phyloP scores from a whole-genome alignment of 2,797 vertebrate genomes.

The Danio albolineatus region DNA sequence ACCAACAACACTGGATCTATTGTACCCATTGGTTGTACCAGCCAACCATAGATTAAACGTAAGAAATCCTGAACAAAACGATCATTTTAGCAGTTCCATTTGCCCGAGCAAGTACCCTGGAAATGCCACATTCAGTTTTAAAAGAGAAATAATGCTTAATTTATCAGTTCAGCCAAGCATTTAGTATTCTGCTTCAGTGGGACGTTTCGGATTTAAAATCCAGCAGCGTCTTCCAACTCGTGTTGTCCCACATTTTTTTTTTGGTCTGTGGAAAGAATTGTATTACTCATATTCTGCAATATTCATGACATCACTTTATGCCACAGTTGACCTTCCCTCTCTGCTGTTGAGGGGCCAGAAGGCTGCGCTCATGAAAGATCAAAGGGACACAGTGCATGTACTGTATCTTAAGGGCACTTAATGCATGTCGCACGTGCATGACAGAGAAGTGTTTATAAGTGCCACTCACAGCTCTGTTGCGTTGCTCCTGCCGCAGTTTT shows the following conservation, averaged over 20 bases:
- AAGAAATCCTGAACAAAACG: not conserved
- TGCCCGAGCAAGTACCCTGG: not conserved
- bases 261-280: slow-evolving; percentile 7
- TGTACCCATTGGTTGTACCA: no score
- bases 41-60: not conserved
- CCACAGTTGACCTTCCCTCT: slow-evolving; percentile 53
- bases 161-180: not conserved
- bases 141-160: not conserved
- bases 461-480: slow-evolving; percentile 85
- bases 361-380: slow-evolving; percentile 3
- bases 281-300: slow-evolving; percentile 18
- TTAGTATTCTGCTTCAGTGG: not conserved
- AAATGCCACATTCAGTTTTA: not conserved
- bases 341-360: not conserved
- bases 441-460: slow-evolving; percentile 1
- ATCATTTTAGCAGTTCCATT: not conserved
- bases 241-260: not conserved
- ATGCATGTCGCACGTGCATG: slow-evolving; percentile 48
- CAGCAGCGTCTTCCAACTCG: not conserved
- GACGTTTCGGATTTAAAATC: slow-evolving; percentile 9
- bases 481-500: slow-evolving; percentile 80
- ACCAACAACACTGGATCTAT: no score
- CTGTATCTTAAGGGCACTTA: slow-evolving; percentile 13
- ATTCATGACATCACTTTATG: slow-evolving; percentile 60
- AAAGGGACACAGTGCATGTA: not conserved